phyloP scores from a whole-genome alignment of 2,797 vertebrate genomes.

The Etheostoma perlongum region DNA sequence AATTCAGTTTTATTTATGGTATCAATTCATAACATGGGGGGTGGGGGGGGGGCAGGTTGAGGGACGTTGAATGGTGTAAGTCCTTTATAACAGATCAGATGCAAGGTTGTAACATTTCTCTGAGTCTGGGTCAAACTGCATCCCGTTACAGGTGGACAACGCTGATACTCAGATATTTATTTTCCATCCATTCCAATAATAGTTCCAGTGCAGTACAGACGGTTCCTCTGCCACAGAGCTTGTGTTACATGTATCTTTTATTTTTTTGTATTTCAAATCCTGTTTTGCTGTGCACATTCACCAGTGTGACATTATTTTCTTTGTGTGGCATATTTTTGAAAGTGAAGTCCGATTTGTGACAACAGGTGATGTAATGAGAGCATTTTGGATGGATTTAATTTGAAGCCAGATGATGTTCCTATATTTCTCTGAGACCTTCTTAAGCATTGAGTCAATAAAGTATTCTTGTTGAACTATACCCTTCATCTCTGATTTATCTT shows the following conservation, averaged over 20 bases:
- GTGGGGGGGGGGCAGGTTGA: background rate
- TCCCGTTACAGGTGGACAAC: constrained; percentile 5
- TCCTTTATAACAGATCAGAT: background rate
- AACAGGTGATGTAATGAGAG: background rate
- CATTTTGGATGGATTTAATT: constrained; percentile 31
- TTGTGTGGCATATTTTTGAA: background rate
- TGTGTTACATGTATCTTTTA: background rate
- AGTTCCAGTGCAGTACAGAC: background rate
- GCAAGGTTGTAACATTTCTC: background rate
- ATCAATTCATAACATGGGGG: too few species aligned
- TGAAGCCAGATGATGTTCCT: constrained; percentile 8
- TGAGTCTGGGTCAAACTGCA: constrained; percentile 34
- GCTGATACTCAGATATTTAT: constrained; percentile 55
- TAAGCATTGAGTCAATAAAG: constrained; percentile 55
- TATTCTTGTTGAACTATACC: constrained; percentile 17
- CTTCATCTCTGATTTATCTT: background rate
- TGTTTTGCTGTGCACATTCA: constrained; percentile 10
- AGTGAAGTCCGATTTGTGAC: constrained; percentile 6
- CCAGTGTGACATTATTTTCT: constrained; percentile 12
- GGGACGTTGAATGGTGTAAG: background rate
- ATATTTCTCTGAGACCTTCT: constrained; percentile 3
- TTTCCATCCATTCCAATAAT: constrained; percentile 5
- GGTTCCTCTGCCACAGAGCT: background rate
- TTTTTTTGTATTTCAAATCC: background rate
- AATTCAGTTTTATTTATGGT: too few species aligned